Base-by-base conservation (phyloP, 2,113 vertebrate species). In the Trinectes maculatus region DNA sequence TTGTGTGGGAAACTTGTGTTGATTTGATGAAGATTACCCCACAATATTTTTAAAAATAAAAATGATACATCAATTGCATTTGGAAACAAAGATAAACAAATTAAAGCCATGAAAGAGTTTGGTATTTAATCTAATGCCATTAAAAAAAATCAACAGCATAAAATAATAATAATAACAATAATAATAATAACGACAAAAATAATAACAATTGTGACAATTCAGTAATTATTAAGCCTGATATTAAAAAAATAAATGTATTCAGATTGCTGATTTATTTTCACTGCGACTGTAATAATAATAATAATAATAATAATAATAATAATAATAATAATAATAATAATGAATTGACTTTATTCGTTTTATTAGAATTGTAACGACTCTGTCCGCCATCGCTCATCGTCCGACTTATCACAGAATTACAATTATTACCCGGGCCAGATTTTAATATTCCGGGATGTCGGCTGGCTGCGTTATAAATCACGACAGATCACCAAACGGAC, bases 401-500 rank as follows among this genome's bases (percentile, higher is more conserved):
- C 43, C 22, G 70, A 63, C 67, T 70, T 59, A 37, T 71, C 40
- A 55, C n/a, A 56, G 37, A 71, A 75, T 72, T 49, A 60, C 9
- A 61, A 51, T 80, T n/a, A n/a, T n/a, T 28, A 58, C 31, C 24
- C 64, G 4, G 64, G 25, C 46, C 11, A 16, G 42, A 65, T 74
- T 80, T 60, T 68, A 71, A 71, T 79, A 56, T 57, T 12, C 43
- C 8, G 8, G 36, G 26, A 36, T 71, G 51, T 48, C 2, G 10
- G 29, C n/a, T 21, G 10, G 29, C n/a, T 21, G 10, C 63, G 52
- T 68, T 70, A 67, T 49, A 61, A 77, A 76, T 84, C 48, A 51
- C 67, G 57, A 82, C 19, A 68, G 65, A 82, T 79, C 25, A 64
- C 57, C 47, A 63, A 84, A 76, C 24, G 53, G 72, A 68, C 74